Percentiles rank a stretch among this genome's conserved stretches.
These are phyloP conservation scores for Pseudanteris insignis DNA, from an alignment of 2,888 invertebrate genomes.

Conservation along the genomic window DNA sequence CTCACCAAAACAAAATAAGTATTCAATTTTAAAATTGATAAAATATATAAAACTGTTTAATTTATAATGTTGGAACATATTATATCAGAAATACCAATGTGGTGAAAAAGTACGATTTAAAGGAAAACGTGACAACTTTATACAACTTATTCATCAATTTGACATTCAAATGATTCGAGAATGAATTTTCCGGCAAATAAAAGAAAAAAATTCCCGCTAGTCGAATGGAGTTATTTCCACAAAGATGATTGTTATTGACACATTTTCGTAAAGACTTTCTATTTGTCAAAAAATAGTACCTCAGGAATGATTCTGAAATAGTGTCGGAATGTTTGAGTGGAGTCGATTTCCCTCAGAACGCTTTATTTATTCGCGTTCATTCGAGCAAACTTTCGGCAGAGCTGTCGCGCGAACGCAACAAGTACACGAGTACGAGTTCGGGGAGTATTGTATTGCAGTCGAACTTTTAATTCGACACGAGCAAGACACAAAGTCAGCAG, in stretches of 20 bases:
- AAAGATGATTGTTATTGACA: constrained; percentile 13
- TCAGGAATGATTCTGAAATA: constrained; percentile 34
- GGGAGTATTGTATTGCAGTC: constrained; percentile 45
- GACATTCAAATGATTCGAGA: too few relatives aligned
- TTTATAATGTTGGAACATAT: too few relatives aligned
- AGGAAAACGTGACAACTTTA: too few relatives aligned
- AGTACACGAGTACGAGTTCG: constrained; percentile 39
- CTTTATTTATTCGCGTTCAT: constrained; percentile 42
- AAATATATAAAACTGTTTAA: too few relatives aligned
- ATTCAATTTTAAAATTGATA: too few relatives aligned
- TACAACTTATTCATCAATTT: too few relatives aligned
- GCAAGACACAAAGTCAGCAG: constrained; percentile 44
- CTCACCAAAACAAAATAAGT: too few relatives aligned
- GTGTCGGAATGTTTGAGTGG: constrained; percentile 38
- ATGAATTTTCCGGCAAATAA: too few relatives aligned
- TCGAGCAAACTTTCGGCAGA: constrained; percentile 38
- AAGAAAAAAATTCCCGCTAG: too few relatives aligned
- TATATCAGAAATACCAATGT: too few relatives aligned
- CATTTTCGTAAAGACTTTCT: constrained; percentile 21
- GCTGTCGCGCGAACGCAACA: constrained; percentile 43
- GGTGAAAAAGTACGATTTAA: too few relatives aligned
- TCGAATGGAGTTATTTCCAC: too few relatives aligned
- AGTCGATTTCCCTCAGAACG: constrained; percentile 36
- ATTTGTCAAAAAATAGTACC: constrained; percentile 19
- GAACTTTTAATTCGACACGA: constrained; percentile 51